A percentile compares a stretch with the other conserved stretches of the same genome.
phyloP scores from a whole-genome alignment of 2,113 vertebrate genomes.

The Gambusia holbrooki region DNA sequence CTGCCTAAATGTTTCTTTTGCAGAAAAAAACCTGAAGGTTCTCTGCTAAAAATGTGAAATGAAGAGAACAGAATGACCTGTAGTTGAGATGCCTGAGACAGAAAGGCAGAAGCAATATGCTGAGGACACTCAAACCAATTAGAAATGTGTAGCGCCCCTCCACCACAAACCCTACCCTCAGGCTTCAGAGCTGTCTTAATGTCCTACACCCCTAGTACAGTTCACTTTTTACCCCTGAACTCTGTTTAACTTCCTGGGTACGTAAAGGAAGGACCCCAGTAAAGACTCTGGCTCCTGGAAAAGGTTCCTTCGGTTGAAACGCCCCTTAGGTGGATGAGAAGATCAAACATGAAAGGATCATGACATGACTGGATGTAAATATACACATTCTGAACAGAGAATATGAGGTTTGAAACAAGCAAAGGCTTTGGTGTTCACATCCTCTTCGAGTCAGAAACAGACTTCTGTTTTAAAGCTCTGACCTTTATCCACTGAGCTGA shows the following conservation, averaged over 20 bases:
- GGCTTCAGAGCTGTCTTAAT: not conserved
- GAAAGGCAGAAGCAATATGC: not conserved
- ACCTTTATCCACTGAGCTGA: not conserved
- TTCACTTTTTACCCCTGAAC: not conserved
- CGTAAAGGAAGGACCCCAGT: not conserved
- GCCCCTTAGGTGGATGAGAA: constrained; percentile 26
- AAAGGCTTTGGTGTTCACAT: constrained; percentile 23
- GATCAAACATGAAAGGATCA: constrained; percentile 31
- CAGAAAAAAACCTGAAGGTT: no score
- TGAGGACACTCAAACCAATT: not conserved
- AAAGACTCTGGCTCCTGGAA: not conserved
- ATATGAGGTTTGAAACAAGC: constrained; percentile 21
- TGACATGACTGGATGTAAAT: constrained; percentile 34
- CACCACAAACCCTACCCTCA: not conserved
- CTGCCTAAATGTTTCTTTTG: not conserved
- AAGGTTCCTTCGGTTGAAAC: not conserved
- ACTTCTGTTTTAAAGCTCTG: constrained; percentile 6
- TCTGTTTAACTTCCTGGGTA: not conserved
- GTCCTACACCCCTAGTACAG: not conserved
- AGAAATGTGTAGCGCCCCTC: not conserved
- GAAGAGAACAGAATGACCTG: not conserved
- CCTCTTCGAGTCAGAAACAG: constrained; percentile 32
- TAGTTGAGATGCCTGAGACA: not conserved
- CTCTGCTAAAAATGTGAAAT: not conserved
- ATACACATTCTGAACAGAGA: constrained; percentile 19